Evolutionary conservation across 2,113 vertebrate genomes (phyloP).

Genomic region (Apteryx mantelli): DNA sequence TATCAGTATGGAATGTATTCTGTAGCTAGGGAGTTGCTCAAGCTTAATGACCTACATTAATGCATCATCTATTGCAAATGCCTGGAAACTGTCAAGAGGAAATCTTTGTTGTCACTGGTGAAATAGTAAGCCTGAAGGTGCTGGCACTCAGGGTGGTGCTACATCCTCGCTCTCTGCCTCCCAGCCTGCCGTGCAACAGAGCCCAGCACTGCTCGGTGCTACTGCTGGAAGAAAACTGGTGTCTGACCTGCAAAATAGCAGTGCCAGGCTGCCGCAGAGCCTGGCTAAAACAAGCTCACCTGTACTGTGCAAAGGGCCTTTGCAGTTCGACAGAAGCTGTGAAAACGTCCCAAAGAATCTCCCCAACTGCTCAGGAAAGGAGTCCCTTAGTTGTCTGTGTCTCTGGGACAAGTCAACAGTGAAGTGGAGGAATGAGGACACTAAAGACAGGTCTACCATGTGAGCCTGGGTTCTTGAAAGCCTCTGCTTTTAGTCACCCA

Average conservation of each 20-base stretch:
- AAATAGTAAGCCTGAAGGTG: not conserved
- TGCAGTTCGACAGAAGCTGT: not conserved
- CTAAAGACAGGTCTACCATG: accelerated
- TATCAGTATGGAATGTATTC: not conserved
- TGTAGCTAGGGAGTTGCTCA: not conserved
- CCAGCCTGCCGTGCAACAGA: not conserved
- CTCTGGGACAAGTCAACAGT: not conserved
- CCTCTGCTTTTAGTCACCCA: not conserved
- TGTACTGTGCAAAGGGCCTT: not conserved
- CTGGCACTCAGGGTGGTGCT: not conserved
- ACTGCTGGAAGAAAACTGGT: not conserved
- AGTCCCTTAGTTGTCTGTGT: not conserved
- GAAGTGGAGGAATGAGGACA: not conserved
- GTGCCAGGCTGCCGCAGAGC: not conserved
- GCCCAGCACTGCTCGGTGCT: not conserved
- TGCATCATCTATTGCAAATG: not conserved
- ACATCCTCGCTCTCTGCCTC: not conserved
- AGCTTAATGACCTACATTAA: not conserved
- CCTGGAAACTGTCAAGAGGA: not conserved
- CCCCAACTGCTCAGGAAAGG: not conserved
- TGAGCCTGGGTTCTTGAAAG: not conserved
- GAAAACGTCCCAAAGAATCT: accelerated
- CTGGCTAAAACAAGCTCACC: not conserved
- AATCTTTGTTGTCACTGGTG: accelerated
- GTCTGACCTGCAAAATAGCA: not conserved